Conservation (phyloP, 2,797 vertebrate genomes). For the Iguana delicatissima region DNA sequence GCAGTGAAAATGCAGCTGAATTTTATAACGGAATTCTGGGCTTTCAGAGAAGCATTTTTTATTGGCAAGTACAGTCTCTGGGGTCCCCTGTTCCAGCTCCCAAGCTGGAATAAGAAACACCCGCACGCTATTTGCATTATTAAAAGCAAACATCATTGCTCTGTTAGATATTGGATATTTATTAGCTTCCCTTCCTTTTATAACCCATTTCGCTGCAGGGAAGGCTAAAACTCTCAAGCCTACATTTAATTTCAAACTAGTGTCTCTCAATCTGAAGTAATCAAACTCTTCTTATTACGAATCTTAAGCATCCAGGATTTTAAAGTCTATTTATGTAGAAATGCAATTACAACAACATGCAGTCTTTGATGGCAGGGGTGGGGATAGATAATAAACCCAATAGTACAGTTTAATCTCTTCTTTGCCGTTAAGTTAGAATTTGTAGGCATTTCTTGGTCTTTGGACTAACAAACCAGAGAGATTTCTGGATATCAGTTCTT, state of each 20-base stretch:
- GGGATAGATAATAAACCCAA: slow-evolving; percentile 11
- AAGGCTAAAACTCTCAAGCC: slow-evolving; percentile 22
- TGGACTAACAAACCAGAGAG: slow-evolving; percentile 16
- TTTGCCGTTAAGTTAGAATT: slow-evolving; percentile 22
- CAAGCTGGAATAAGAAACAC: neutral
- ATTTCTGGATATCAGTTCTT: neutral
- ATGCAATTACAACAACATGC: slow-evolving; percentile 17
- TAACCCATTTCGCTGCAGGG: neutral
- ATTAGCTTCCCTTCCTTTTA: neutral
- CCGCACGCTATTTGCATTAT: slow-evolving; percentile 15
- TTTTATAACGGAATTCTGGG: neutral
- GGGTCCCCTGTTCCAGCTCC: slow-evolving; percentile 25
- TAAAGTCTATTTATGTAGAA: slow-evolving; percentile 27
- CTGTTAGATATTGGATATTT: slow-evolving; percentile 16
- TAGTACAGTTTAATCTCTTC: slow-evolving; percentile 38
- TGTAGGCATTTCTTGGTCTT: neutral
- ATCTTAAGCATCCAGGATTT: slow-evolving; percentile 31
- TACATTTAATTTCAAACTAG: slow-evolving; percentile 39
- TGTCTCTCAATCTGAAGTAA: slow-evolving; percentile 42
- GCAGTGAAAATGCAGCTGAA: slow-evolving; percentile 16
- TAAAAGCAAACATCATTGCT: slow-evolving; percentile 22
- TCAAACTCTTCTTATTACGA: slow-evolving; percentile 29
- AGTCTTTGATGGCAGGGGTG: slow-evolving; percentile 14
- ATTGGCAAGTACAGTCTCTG: slow-evolving; percentile 33
- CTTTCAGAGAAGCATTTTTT: slow-evolving; percentile 25